Conservation (phyloP, 2,888 invertebrate genomes). For the Agonum fuliginosum region DNA sequence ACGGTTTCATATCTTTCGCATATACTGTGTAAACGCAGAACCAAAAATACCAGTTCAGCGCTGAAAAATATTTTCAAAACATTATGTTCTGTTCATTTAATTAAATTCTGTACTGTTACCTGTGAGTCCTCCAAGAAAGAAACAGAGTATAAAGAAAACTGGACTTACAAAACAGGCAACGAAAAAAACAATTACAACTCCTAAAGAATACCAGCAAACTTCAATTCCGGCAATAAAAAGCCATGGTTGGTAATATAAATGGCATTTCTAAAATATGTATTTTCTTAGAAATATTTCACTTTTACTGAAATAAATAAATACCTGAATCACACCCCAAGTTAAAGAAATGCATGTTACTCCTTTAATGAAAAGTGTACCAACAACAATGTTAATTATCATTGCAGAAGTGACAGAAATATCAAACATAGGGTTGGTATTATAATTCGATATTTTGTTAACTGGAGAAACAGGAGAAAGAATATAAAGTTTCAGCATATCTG, state of each 20-base stretch:
- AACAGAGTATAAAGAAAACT: background rate
- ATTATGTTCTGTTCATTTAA: background rate
- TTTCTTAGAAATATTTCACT: slow-evolving; percentile 15
- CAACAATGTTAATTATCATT: background rate
- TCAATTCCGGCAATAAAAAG: background rate
- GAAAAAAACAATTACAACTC: background rate
- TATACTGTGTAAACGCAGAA: slow-evolving; percentile 12
- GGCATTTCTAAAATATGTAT: slow-evolving; percentile 18
- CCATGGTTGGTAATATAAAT: slow-evolving; percentile 23
- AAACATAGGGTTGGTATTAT: background rate
- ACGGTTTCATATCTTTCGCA: background rate
- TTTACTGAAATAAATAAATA: background rate
- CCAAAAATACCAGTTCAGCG: slow-evolving; percentile 15
- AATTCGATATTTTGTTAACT: background rate
- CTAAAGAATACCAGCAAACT: background rate
- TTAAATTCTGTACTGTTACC: background rate
- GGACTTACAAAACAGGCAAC: background rate
- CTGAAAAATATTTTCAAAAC: slow-evolving; percentile 26
- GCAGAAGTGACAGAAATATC: background rate
- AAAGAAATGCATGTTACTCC: slow-evolving; percentile 2
- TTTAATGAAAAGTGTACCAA: background rate
- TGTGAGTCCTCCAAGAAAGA: background rate
- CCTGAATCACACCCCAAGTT: background rate
- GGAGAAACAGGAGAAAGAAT: too few relatives aligned
- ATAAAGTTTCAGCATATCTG: background rate